phyloP scores from a whole-genome alignment of 2,888 invertebrate species.

The Patella depressa region DNA sequence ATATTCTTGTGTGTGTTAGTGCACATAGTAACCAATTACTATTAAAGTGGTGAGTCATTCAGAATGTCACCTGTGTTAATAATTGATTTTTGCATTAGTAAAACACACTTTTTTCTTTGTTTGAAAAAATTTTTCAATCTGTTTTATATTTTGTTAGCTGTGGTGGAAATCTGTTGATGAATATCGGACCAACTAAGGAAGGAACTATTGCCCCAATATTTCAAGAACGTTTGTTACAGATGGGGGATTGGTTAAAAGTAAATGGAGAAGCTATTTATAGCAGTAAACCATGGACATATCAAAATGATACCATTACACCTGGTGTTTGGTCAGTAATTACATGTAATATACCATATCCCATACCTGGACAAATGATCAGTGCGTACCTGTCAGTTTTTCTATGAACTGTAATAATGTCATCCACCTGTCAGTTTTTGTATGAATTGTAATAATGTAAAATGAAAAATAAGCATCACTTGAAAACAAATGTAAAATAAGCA shows the following conservation, averaged over 20 bases:
- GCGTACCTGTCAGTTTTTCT: no score
- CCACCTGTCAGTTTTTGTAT: no score
- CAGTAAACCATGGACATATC: constrained; percentile 82
- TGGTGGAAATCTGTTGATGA: constrained; percentile 79
- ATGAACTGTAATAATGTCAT: no score
- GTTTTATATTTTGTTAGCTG: not conserved
- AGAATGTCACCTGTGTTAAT: no score
- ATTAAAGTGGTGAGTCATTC: no score
- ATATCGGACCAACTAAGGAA: constrained; percentile 90
- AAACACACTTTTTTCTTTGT: no score
- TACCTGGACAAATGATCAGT: not conserved
- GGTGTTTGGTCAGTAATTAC: constrained; percentile 79
- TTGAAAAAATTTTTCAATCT: not conserved
- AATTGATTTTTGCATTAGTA: no score
- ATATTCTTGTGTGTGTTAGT: no score
- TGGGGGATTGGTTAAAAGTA: constrained; percentile 84
- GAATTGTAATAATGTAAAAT: no score
- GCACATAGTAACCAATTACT: no score
- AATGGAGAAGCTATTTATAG: constrained; percentile 90
- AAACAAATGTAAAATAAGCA: no score
- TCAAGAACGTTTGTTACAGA: constrained; percentile 83
- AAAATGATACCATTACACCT: constrained; percentile 81
- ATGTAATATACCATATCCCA: not conserved
- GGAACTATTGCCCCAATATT: constrained; percentile 88
- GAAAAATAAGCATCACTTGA: no score